Conservation (phyloP, 2,113 vertebrate genomes). For the Phylloscopus trochilus region DNA sequence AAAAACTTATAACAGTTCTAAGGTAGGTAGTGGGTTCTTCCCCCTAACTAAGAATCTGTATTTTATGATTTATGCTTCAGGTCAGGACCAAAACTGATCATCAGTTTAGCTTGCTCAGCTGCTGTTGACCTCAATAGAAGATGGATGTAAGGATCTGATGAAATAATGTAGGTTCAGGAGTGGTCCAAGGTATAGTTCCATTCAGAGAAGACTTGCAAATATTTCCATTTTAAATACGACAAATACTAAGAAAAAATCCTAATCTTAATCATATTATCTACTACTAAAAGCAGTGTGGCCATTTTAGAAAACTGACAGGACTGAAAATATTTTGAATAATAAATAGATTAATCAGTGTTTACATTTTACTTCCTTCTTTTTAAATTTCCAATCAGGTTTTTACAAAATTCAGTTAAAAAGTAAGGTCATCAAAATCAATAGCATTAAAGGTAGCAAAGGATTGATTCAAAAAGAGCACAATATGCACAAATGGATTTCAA, state of each 20-base stretch:
- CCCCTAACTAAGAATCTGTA: neutral
- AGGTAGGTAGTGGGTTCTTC: neutral
- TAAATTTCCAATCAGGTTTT: conserved; percentile 59
- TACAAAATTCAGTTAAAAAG: conserved; percentile 41
- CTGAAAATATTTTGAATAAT: conserved; percentile 44
- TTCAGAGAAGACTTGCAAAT: conserved; percentile 34
- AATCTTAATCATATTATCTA: conserved; percentile 7
- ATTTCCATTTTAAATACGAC: conserved; percentile 7
- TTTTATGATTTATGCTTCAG: conserved; percentile 8
- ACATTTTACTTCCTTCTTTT: conserved; percentile 63
- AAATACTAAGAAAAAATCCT: conserved; percentile 12
- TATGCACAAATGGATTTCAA: conserved; percentile 71
- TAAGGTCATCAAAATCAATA: conserved; percentile 52
- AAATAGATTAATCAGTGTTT: conserved; percentile 69
- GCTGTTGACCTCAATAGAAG: neutral
- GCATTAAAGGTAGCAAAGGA: conserved; percentile 54
- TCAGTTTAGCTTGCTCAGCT: conserved; percentile 20
- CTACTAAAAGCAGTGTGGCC: conserved; percentile 32
- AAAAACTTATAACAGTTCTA: conserved; percentile 8
- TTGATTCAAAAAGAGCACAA: conserved; percentile 77
- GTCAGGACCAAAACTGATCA: conserved; percentile 2
- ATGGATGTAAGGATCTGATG: neutral
- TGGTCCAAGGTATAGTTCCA: neutral
- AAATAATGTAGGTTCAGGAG: neutral
- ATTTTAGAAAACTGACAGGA: conserved; percentile 38